phyloP scores from a whole-genome alignment of 2,113 vertebrate genomes.

The Mirza zaza region DNA sequence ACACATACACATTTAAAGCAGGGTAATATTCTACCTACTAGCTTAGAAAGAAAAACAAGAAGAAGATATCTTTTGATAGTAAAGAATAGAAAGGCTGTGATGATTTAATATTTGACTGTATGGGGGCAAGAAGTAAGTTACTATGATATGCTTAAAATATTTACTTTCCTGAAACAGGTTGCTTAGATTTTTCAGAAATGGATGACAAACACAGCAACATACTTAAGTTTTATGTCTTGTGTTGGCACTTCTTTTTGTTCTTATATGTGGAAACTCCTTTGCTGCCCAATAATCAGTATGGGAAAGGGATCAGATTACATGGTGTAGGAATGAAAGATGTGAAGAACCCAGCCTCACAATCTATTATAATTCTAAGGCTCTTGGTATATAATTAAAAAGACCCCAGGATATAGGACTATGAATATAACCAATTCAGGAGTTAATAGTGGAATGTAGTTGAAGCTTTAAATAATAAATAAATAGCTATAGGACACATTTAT shows the following conservation, averaged over 20 bases:
- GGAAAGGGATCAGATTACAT: neutral
- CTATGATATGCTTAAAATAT: slow-evolving; percentile 44
- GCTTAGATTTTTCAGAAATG: neutral
- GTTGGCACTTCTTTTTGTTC: neutral
- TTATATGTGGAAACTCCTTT: neutral
- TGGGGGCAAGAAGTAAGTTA: neutral
- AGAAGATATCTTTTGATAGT: slow-evolving; percentile 50
- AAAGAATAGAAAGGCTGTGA: neutral
- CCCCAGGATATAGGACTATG: neutral
- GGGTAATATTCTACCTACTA: neutral
- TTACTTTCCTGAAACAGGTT: neutral
- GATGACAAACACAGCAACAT: neutral
- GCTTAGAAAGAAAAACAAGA: slow-evolving; percentile 65
- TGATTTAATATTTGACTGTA: neutral
- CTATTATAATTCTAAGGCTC: neutral
- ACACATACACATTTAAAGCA: neutral
- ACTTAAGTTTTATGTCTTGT: neutral
- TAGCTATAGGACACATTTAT: neutral
- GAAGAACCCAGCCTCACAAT: neutral
- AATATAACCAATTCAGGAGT: neutral
- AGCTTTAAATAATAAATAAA: neutral
- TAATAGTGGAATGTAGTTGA: neutral
- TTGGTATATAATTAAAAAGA: neutral
- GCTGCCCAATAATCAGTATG: neutral
- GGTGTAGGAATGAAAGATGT: neutral